phyloP scores from a whole-genome alignment of 1,140 invertebrate species.

The Hetaerina americana region DNA sequence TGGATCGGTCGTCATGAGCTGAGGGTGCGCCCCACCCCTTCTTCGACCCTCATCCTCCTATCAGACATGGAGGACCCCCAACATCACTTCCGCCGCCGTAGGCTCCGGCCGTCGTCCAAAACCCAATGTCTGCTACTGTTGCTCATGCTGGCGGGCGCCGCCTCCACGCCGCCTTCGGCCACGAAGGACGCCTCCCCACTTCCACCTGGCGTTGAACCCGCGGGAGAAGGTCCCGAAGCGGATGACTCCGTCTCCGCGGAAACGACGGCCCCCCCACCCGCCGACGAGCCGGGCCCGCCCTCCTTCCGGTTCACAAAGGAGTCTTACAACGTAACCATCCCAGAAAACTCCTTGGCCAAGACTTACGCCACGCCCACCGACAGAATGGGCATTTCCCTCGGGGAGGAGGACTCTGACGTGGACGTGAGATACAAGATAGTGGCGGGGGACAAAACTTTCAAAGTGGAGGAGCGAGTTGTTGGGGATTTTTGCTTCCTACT shows the following conservation, averaged over 20 bases:
- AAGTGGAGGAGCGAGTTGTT: slow-evolving; percentile 70
- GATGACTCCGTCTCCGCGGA: no score
- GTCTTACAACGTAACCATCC: slow-evolving; percentile 79
- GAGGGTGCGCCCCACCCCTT: not conserved
- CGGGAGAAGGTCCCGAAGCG: no score
- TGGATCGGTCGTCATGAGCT: no score
- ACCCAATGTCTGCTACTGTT: not conserved
- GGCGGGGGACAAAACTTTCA: slow-evolving; percentile 83
- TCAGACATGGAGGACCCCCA: not conserved
- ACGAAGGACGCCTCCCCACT: not conserved
- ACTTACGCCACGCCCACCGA: slow-evolving; percentile 54
- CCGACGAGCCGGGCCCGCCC: slow-evolving; percentile 1
- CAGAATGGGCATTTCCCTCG: slow-evolving; percentile 51
- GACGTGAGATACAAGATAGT: slow-evolving; percentile 68
- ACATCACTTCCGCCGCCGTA: not conserved
- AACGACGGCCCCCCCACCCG: not conserved
- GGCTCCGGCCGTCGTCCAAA: not conserved
- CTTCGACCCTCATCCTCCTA: not conserved
- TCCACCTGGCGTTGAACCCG: no score
- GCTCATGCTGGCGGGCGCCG: not conserved
- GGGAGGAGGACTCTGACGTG: slow-evolving; percentile 30
- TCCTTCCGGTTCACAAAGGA: slow-evolving; percentile 52
- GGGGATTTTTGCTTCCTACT: slow-evolving; percentile 89
- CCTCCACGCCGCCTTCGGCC: not conserved
- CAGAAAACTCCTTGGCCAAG: slow-evolving; percentile 81